A percentile compares a stretch with the other conserved stretches of the same genome.
Conservation (phyloP, 2,797 vertebrate genomes). For the Sus cebifrons region DNA sequence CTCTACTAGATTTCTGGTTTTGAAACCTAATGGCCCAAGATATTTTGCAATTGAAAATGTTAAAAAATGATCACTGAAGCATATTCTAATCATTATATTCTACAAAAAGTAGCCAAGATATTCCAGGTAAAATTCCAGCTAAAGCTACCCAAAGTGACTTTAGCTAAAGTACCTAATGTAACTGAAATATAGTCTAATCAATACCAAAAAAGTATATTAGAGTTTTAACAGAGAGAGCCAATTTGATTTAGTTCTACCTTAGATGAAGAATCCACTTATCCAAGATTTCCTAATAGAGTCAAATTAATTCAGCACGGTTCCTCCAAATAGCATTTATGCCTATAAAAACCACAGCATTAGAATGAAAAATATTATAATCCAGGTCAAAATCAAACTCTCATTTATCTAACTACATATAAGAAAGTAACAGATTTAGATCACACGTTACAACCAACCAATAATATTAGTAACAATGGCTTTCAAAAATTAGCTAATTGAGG, state of each 20-base stretch:
- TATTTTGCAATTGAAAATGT: slow-evolving; percentile 48
- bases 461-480: not conserved
- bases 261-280: not conserved
- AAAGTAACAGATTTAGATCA: slow-evolving; percentile 4
- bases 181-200: slow-evolving; percentile 44
- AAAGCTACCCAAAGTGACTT: slow-evolving; percentile 37
- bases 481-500: not conserved
- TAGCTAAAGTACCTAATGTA: slow-evolving; percentile 1
- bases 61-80: not conserved
- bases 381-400: slow-evolving; percentile 20
- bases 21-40: slow-evolving; percentile 21
- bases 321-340: not conserved
- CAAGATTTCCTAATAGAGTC: slow-evolving; percentile 13
- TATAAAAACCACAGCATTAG: not conserved
- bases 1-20: slow-evolving; percentile 56
- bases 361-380: slow-evolving; percentile 23
- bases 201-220: not conserved
- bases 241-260: not conserved
- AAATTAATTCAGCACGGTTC: not conserved
- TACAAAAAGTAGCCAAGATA: not conserved
- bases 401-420: not conserved
- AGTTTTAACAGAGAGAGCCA: not conserved
- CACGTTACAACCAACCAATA: not conserved
- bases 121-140: slow-evolving; percentile 5
- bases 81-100: slow-evolving; percentile 42